Evolutionary conservation across 2,113 vertebrate genomes (phyloP), one percentile per base, ranked within the genome.

Genomic region (Hirundichthys speculiger): DNA sequence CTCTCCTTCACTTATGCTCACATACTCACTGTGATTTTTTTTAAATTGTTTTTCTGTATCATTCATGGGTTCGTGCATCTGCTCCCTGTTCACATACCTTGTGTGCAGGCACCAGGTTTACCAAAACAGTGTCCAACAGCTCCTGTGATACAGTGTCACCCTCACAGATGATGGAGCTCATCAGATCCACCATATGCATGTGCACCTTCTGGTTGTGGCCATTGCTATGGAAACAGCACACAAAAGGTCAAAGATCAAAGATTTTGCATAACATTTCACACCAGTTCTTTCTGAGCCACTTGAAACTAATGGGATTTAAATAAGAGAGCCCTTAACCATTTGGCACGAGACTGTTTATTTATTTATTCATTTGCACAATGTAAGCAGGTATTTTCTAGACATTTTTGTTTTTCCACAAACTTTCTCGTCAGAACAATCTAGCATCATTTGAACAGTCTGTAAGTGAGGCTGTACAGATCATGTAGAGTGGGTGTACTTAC

Each of bases 151-250:
- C 98, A 0, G 96, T 97, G 88, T 99, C 98, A 15, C 98, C 98
- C 80, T 99, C 98, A 59, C 96, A 98, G 85, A 99, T 94, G 83
- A 99, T 99, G 62, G 98, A 99, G 84, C 98, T 98, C 98, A 99
- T 99, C 46, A 99, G 92, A 88, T 99, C 98, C 83, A 99, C 96
- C 97, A 99, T 99, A 53, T 99, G 98, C 97, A 99, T 99, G 77
- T 99, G 98, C 57, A 99, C 97, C 89, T 99, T 99, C 86, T 99
- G 98, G 86, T 99, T 99, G 92, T 99, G 98, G 47, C 98, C 98
- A 0, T 99, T 99, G 90, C 98, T 99, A 86, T 80, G 66, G 84
- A 90, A 83, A 86, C 4, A 82, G 79, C 22, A 53, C 16, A 22
- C 46, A 34, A 42, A 24, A 12, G 9, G 22, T 61, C 24, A 79